Conservation (phyloP, 2,888 invertebrate species). For the Agonopterix arenella region DNA sequence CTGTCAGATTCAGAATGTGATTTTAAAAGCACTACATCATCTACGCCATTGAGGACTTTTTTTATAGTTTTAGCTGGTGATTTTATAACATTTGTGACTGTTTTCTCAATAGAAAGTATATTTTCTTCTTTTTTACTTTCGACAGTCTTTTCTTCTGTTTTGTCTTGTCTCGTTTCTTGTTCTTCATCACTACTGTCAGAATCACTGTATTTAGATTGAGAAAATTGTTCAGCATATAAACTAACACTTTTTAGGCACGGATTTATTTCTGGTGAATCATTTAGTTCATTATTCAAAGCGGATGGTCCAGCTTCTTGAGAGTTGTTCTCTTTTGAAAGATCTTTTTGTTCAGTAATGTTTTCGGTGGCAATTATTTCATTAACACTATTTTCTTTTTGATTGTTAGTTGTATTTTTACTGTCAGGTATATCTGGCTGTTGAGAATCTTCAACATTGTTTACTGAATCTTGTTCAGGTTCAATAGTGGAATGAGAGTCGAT, state of each 20-base stretch:
- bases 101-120: neutral
- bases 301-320: too few relatives aligned
- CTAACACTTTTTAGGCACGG: constrained; percentile 56
- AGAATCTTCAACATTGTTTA: too few relatives aligned
- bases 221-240: constrained; percentile 47
- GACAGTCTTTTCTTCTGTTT: constrained; percentile 1
- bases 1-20: constrained; percentile 41
- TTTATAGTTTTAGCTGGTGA: neutral
- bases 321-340: too few relatives aligned
- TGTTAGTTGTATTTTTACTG: constrained; percentile 7
- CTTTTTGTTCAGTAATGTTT: too few relatives aligned
- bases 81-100: neutral
- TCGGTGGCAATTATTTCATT: neutral
- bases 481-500: too few relatives aligned
- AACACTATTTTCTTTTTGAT: neutral
- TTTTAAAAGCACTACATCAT: constrained; percentile 31
- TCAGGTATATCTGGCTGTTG: too few relatives aligned
- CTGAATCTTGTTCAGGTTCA: too few relatives aligned
- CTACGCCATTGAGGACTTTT: neutral
- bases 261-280: constrained; percentile 19
- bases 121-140: neutral
- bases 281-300: too few relatives aligned
- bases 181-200: constrained; percentile 28
- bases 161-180: constrained; percentile 2
- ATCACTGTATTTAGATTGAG: constrained; percentile 30